phyloP scores from a whole-genome alignment of 2,888 invertebrate genomes.

The Venusia cambrica region DNA sequence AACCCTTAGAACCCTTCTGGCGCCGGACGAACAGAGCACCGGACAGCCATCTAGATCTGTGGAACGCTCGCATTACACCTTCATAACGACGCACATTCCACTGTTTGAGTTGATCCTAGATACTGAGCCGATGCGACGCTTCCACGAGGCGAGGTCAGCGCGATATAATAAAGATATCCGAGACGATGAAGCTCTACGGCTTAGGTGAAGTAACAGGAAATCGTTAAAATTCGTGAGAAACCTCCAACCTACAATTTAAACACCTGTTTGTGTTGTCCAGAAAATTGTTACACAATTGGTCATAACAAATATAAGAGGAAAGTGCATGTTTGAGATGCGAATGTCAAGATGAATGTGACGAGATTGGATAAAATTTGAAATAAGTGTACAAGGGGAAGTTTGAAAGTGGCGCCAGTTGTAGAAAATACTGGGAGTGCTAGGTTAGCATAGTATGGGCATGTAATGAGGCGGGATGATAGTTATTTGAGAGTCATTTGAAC shows the following conservation, averaged over 20 bases:
- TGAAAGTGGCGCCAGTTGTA: no score
- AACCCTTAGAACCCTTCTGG: no score
- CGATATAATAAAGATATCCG: slow-evolving; percentile 70
- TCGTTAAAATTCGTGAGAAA: slow-evolving; percentile 77
- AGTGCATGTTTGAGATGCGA: no score
- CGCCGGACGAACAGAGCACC: slow-evolving; percentile 43
- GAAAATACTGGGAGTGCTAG: no score
- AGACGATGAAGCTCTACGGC: slow-evolving; percentile 56
- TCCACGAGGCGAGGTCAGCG: slow-evolving; percentile 55
- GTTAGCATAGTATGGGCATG: no score
- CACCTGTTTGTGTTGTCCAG: slow-evolving; percentile 39
- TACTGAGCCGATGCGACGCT: slow-evolving; percentile 54
- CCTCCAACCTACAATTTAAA: slow-evolving; percentile 43
- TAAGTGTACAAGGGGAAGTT: no score
- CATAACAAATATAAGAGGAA: no score
- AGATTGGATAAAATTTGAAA: no score
- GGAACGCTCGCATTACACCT: slow-evolving; percentile 49
- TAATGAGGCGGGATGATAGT: no score
- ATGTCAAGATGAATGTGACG: no score
- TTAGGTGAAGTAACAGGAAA: slow-evolving; percentile 69
- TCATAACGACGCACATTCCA: slow-evolving; percentile 62
- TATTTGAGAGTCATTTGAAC: no score
- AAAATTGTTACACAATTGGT: slow-evolving; percentile 28
- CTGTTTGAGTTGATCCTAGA: slow-evolving; percentile 62
- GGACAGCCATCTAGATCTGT: slow-evolving; percentile 28